Conservation (phyloP, 2,888 invertebrate genomes). For the Xestia sexstrigata region DNA sequence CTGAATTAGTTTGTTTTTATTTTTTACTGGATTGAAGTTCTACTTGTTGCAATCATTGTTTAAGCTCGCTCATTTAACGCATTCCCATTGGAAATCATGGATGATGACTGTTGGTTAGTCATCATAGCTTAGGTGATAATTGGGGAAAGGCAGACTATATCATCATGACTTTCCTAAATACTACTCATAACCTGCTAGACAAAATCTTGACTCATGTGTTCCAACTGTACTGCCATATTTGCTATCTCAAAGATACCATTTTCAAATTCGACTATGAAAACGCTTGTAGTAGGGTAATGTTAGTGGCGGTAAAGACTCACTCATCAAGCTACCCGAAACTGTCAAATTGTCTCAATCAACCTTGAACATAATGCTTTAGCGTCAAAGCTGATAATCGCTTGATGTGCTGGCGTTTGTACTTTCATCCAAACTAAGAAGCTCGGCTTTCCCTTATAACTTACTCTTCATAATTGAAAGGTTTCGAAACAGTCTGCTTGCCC, state of each 20-base stretch:
- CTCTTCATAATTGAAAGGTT: neutral
- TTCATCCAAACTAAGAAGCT: neutral
- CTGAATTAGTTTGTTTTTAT: neutral
- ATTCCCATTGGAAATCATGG: neutral
- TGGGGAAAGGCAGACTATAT: neutral
- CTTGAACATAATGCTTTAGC: too few relatives aligned
- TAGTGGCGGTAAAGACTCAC: neutral
- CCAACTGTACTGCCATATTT: neutral
- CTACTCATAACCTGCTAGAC: neutral
- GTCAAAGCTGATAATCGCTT: too few relatives aligned
- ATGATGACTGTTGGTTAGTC: neutral
- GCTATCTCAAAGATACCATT: neutral
- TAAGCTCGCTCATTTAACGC: too few relatives aligned
- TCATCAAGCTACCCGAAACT: too few relatives aligned
- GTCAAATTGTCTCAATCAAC: too few relatives aligned
- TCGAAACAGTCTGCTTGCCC: neutral
- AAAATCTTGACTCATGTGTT: neutral
- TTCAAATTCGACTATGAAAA: neutral
- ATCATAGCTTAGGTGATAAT: conserved; percentile 1
- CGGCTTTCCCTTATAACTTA: neutral
- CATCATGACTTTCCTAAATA: conserved; percentile 4
- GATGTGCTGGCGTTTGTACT: too few relatives aligned
- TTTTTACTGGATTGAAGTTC: neutral
- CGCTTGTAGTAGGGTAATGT: neutral
- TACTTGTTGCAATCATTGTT: too few relatives aligned